Base-by-base conservation (phyloP, 2,888 invertebrate genomes). In the Andrena camellia region DNA sequence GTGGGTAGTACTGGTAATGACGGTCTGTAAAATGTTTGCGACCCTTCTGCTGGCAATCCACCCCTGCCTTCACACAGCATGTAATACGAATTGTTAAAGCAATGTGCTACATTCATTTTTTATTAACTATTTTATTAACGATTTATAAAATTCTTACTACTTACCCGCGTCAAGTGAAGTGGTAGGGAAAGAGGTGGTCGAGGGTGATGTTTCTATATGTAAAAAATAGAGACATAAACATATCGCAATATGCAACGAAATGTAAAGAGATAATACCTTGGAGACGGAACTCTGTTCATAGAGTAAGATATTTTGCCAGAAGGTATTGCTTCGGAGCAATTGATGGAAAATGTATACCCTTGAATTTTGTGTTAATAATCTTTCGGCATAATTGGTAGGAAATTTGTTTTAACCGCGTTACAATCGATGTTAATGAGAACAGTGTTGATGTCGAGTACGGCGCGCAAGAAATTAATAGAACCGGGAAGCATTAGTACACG, bases 201-300 rank as follows among this genome's bases (percentile, higher is more conserved):
- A 64, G 8, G 82, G 74, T 2, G 60, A 57, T 17, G 88, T 88
- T 33, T 85, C 88, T 88, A 67, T 74, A 69, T 4, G 31, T 3
- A 54, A 29, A 67, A 54, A 29, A 26, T 48, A 35, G 52, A 64
- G 5, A 35, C 5, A 42, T 42, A 42, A 42, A 13, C 4, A 42
- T 42, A 42, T 13, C 42, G 13, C 13, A 42, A 42, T 42, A 42
- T 42, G 42, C 13, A 35, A 35, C 10, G 10, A 13, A 42, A 42
- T 42, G 10, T 13, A 3, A 42, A 42, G 42, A 42, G 42, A 42
- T 42, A 54, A 23, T 54, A 20, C 52, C 7, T 20, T 23, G 23
- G n/a, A n/a, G n/a, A n/a, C n/a, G n/a, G 20, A 20, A 54, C 8
- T 20, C 54, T 8, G 0, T 54, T 54, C 8, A 20, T 54, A 8